Percentiles rank a stretch among this genome's conserved stretches.
These are phyloP conservation scores for Xylota sylvarum DNA, from an alignment of 2,888 invertebrate species.

Conservation along the genomic window DNA sequence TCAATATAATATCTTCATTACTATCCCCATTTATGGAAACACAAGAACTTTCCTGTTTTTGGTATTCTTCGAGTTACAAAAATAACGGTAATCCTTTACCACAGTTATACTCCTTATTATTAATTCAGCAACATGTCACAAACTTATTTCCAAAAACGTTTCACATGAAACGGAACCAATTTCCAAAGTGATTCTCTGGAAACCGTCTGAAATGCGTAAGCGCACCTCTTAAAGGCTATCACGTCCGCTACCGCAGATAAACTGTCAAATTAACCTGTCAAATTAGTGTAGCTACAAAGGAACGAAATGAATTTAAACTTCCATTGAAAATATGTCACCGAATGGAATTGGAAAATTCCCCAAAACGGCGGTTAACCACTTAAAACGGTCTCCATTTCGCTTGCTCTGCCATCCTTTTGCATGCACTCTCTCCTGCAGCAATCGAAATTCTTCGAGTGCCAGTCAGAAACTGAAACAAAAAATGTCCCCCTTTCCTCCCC, in stretches of 20 bases:
- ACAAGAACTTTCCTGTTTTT: too few species aligned
- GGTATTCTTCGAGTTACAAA: too few species aligned
- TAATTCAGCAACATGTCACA: not conserved
- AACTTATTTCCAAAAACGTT: conserved; percentile 32
- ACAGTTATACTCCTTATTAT: not conserved
- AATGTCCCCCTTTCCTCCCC: not conserved
- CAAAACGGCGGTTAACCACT: conserved; percentile 42
- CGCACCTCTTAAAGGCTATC: conserved; percentile 50
- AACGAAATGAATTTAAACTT: conserved; percentile 40
- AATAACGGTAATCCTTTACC: too few species aligned
- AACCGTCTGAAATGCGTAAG: conserved; percentile 20
- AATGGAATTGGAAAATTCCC: conserved; percentile 47
- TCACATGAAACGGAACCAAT: conserved; percentile 44
- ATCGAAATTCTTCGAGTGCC: conserved; percentile 64
- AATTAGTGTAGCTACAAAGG: conserved; percentile 61
- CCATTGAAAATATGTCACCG: conserved; percentile 50
- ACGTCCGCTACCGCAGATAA: conserved; percentile 64
- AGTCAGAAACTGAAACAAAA: conserved; percentile 28
- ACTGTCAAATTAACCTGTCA: conserved; percentile 76
- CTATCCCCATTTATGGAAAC: too few species aligned
- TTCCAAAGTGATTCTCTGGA: conserved; percentile 58
- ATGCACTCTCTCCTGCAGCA: conserved; percentile 44
- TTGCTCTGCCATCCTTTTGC: conserved; percentile 56
- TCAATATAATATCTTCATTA: too few species aligned
- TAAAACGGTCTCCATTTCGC: conserved; percentile 46